These are phyloP conservation scores for Charadrius vociferus DNA, from an alignment of 2,113 vertebrate genomes.

Conservation along the genomic window DNA sequence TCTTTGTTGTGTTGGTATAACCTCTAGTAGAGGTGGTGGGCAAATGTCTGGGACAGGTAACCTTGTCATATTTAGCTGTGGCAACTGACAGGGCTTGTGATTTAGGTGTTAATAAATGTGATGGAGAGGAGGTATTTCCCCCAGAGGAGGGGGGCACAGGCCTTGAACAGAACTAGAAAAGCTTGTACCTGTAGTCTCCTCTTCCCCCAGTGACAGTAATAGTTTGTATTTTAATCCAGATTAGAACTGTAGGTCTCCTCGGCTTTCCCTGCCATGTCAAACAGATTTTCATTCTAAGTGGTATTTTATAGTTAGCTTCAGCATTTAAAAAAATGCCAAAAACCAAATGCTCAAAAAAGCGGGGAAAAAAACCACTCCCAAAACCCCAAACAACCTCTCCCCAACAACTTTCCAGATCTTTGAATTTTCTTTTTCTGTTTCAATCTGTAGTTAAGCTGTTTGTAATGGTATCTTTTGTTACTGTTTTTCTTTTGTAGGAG, in stretches of 20 bases:
- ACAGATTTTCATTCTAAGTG: not conserved
- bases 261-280: slow-evolving; percentile 5
- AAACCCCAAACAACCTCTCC: not conserved
- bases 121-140: not conserved
- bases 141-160: not conserved
- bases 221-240: not conserved
- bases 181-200: not conserved
- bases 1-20: not conserved
- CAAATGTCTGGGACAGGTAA: not conserved
- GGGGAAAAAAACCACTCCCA: not conserved
- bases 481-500: slow-evolving; percentile 66
- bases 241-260: not conserved
- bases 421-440: not conserved
- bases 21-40: not conserved
- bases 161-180: not conserved
- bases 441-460: not conserved
- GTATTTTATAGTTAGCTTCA: not conserved
- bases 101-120: not conserved
- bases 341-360: not conserved
- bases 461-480: slow-evolving; percentile 23
- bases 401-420: not conserved
- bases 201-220: not conserved
- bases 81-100: not conserved
- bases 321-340: not conserved
- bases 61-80: not conserved